Conservation (phyloP, 2,888 invertebrate genomes). For the Clunio marinus region DNA sequence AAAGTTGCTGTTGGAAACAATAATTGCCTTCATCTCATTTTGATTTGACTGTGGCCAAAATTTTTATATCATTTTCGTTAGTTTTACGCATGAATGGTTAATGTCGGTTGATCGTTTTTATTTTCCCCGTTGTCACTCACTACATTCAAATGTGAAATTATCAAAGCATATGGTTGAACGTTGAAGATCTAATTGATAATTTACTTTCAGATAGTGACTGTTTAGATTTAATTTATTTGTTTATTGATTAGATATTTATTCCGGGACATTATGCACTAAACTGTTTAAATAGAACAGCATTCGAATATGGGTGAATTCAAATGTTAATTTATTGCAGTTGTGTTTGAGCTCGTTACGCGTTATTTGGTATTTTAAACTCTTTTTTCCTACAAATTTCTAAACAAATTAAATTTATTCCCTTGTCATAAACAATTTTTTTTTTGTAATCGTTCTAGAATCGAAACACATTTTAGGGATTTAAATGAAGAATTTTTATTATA, state of each 20-base stretch:
- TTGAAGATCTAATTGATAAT: slow-evolving; percentile 35
- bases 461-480: slow-evolving; percentile 21
- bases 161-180: slow-evolving; percentile 28
- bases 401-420: slow-evolving; percentile 3
- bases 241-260: slow-evolving; percentile 34
- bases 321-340: slow-evolving; percentile 6
- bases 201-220: slow-evolving; percentile 12
- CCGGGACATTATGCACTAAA: slow-evolving; percentile 8
- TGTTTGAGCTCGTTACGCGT: background rate
- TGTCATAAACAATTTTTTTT: slow-evolving; percentile 9
- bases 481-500: background rate
- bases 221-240: slow-evolving; percentile 36
- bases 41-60: slow-evolving; percentile 25
- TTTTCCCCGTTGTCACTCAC: background rate
- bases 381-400: background rate
- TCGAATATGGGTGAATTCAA: slow-evolving; percentile 2
- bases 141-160: background rate
- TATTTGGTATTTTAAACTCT: background rate
- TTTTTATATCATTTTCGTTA: background rate
- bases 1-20: slow-evolving; percentile 17
- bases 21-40: slow-evolving; percentile 36
- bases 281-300: background rate
- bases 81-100: slow-evolving; percentile 23
- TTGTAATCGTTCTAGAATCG: background rate
- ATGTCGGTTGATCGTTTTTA: slow-evolving; percentile 22